Evolutionary conservation across 2,113 vertebrate species (phyloP).

Genomic region (Hemibates koningsi): DNA sequence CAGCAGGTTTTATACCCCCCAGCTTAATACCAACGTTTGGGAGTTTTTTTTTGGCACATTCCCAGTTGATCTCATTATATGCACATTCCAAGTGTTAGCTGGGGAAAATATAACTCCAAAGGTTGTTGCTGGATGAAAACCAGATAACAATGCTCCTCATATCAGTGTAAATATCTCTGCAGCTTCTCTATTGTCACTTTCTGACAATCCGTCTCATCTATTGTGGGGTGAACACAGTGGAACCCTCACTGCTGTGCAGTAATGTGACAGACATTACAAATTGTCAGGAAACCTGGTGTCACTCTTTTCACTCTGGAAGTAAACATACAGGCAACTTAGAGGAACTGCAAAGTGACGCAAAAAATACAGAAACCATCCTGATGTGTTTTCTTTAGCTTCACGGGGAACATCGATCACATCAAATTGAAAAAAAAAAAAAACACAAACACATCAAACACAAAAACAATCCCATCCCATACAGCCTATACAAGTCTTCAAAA

Average conservation of each 20-base stretch:
- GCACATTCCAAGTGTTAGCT: constrained; percentile 1
- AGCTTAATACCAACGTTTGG: neutral
- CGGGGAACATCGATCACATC: neutral
- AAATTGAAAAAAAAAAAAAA: neutral
- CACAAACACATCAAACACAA: neutral
- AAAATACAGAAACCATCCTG: neutral
- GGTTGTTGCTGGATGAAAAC: neutral
- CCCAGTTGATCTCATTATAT: constrained; percentile 48
- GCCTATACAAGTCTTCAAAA: neutral
- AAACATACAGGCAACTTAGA: neutral
- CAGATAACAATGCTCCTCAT: constrained; percentile 3
- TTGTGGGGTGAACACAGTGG: neutral
- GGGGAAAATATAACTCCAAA: constrained; percentile 17
- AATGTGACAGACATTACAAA: constrained; percentile 16
- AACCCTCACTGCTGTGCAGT: neutral
- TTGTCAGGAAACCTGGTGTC: neutral
- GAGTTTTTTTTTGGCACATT: neutral
- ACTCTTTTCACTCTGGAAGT: neutral
- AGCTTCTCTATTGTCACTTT: neutral
- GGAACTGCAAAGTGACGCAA: neutral
- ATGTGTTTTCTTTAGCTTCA: neutral
- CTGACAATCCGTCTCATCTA: constrained; percentile 12
- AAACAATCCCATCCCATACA: neutral
- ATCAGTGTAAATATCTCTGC: constrained; percentile 15
- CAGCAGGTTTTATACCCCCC: neutral